phyloP scores from a whole-genome alignment of 2,113 vertebrate species.

The Marcusenius ussheri region DNA sequence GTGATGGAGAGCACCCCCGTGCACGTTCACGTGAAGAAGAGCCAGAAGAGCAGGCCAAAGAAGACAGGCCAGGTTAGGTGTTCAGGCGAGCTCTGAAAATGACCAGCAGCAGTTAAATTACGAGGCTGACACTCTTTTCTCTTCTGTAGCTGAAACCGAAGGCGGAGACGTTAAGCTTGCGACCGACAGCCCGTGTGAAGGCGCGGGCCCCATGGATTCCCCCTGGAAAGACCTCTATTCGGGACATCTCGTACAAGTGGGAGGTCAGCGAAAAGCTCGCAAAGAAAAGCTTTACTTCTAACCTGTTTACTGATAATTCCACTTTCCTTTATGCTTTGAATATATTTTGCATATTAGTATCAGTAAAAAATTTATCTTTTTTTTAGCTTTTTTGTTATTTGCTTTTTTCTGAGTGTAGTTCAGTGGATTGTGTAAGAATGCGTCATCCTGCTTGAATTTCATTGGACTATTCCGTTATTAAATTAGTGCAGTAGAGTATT shows the following conservation, averaged over 20 bases:
- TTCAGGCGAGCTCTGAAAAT: background rate
- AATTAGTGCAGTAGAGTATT: background rate
- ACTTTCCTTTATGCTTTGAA: background rate
- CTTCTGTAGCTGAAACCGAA: conserved; percentile 42
- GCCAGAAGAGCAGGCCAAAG: conserved; percentile 62
- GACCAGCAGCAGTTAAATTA: conserved; percentile 3
- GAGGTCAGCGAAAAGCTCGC: conserved; percentile 55
- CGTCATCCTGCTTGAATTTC: background rate
- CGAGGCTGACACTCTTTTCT: background rate
- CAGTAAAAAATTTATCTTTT: background rate
- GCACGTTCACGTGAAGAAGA: conserved; percentile 86
- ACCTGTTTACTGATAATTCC: background rate
- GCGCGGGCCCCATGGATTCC: conserved; percentile 80
- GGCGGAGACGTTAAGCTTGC: conserved; percentile 50
- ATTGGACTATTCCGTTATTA: background rate
- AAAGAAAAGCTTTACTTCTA: background rate
- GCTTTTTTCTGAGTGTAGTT: background rate
- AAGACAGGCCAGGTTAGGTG: conserved; percentile 50
- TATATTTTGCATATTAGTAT: background rate
- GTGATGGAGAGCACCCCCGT: conserved; percentile 84
- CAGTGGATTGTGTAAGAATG: background rate
- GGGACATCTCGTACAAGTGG: conserved; percentile 60
- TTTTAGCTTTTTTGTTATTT: background rate
- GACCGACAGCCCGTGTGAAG: conserved; percentile 58
- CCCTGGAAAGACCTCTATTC: conserved; percentile 69